phyloP scores from a whole-genome alignment of 2,888 invertebrate species.

The Chloroclystis v-ata region DNA sequence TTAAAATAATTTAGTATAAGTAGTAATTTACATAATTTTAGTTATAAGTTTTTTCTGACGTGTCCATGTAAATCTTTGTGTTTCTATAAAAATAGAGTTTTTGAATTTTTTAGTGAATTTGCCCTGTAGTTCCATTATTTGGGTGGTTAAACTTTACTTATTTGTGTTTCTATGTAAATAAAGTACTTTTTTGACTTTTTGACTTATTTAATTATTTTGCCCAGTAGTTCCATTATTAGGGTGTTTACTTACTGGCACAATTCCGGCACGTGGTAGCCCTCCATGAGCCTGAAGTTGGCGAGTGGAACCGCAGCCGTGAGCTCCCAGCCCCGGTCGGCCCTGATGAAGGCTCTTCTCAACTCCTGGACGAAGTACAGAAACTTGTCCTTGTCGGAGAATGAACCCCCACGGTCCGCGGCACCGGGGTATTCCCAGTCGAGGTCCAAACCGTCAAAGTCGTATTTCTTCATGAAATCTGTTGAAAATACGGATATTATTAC shows the following conservation, averaged over 20 bases:
- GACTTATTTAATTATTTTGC: no score
- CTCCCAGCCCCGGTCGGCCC: slow-evolving; percentile 87
- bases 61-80: no score
- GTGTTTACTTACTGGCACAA: slow-evolving; percentile 90
- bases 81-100: no score
- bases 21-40: no score
- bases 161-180: no score
- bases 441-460: slow-evolving; percentile 90
- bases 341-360: slow-evolving; percentile 86
- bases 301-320: slow-evolving; percentile 94
- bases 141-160: no score
- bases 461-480: slow-evolving; percentile 84
- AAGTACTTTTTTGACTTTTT: no score
- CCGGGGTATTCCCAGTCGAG: slow-evolving; percentile 95
- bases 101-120: no score
- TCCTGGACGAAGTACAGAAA: slow-evolving; percentile 91
- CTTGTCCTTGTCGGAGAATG: slow-evolving; percentile 88
- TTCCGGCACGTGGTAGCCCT: slow-evolving; percentile 94
- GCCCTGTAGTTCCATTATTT: no score
- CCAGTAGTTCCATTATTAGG: no score
- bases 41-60: no score
- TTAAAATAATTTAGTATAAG: no score
- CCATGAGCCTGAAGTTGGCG: slow-evolving; percentile 90
- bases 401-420: slow-evolving; percentile 91
- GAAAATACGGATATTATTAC: slow-evolving; percentile 1